Percentiles rank a stretch among this genome's conserved stretches.
Evolutionary conservation across 2,113 vertebrate species (phyloP).

Genomic region (Oncorhynchus keta): DNA sequence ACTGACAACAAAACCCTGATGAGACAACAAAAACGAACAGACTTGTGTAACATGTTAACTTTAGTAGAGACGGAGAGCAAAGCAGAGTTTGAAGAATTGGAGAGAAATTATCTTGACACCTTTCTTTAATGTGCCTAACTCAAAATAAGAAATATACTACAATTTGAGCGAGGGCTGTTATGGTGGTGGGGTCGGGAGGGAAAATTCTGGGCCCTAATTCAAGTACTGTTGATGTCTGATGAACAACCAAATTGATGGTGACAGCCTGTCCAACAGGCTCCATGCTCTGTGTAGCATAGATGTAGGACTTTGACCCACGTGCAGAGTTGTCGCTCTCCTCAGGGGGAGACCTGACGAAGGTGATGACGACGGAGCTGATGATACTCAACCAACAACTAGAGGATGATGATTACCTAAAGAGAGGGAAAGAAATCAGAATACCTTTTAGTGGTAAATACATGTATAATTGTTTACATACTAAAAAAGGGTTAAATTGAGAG

Average conservation of each 20-base stretch:
- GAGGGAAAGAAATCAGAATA: conserved; percentile 74
- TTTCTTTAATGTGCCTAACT: conserved; percentile 91
- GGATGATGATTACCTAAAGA: conserved; percentile 80
- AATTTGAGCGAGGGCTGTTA: conserved; percentile 79
- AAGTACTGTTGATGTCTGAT: conserved; percentile 79
- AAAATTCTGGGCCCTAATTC: too few species aligned
- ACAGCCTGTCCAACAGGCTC: conserved; percentile 86
- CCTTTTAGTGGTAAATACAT: conserved; percentile 96
- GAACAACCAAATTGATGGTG: conserved; percentile 71
- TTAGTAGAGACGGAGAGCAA: conserved; percentile 64
- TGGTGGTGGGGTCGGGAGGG: too few species aligned
- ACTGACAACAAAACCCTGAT: conserved; percentile 68
- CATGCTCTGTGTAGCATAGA: conserved; percentile 92
- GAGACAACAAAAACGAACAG: conserved; percentile 49
- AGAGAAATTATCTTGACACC: conserved; percentile 62
- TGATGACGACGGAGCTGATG: conserved; percentile 86
- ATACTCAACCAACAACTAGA: conserved; percentile 89
- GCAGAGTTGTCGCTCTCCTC: conserved; percentile 83
- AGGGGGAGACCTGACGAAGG: conserved; percentile 38
- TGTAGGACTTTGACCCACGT: conserved; percentile 86
- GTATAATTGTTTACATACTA: conserved; percentile 99
- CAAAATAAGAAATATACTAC: conserved; percentile 52
- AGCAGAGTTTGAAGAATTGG: conserved; percentile 68
- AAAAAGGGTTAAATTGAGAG: conserved; percentile 88
- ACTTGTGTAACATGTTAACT: conserved; percentile 68